phyloP scores from a whole-genome alignment of 2,113 vertebrate genomes.

The Anhinga anhinga region DNA sequence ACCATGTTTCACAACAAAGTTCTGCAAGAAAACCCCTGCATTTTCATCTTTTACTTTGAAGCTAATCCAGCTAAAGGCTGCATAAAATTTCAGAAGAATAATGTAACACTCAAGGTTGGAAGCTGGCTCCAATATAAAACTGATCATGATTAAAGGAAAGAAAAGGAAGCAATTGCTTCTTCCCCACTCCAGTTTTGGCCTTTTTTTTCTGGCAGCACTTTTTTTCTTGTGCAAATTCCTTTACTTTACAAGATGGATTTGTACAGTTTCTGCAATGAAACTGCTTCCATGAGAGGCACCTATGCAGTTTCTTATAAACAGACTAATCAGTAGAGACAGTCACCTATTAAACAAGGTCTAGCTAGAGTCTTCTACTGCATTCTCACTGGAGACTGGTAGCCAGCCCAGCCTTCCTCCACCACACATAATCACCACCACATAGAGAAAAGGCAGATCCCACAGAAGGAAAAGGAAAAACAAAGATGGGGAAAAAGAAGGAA shows the following conservation, averaged over 20 bases:
- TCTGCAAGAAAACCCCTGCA: background rate
- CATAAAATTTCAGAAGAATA: background rate
- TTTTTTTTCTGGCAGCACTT: background rate
- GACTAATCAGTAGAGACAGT: background rate
- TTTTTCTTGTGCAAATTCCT: background rate
- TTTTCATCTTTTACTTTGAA: background rate
- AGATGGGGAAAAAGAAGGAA: too few species aligned
- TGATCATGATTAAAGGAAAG: background rate
- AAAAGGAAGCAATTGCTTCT: background rate
- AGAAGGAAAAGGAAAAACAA: too few species aligned
- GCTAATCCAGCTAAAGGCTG: background rate
- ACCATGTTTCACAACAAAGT: background rate
- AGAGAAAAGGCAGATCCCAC: background rate
- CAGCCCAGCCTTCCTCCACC: background rate
- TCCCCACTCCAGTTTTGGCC: background rate
- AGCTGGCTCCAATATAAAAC: background rate
- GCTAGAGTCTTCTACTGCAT: rapidly evolving
- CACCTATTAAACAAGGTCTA: background rate
- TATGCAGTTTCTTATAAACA: background rate
- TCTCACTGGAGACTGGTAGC: background rate
- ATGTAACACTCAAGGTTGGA: rapidly evolving
- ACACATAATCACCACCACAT: background rate
- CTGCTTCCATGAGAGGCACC: background rate
- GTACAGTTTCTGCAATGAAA: background rate
- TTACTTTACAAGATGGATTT: background rate